These are phyloP conservation scores for Hirundichthys speculiger DNA, from an alignment of 2,113 vertebrate genomes.

Conservation along the genomic window DNA sequence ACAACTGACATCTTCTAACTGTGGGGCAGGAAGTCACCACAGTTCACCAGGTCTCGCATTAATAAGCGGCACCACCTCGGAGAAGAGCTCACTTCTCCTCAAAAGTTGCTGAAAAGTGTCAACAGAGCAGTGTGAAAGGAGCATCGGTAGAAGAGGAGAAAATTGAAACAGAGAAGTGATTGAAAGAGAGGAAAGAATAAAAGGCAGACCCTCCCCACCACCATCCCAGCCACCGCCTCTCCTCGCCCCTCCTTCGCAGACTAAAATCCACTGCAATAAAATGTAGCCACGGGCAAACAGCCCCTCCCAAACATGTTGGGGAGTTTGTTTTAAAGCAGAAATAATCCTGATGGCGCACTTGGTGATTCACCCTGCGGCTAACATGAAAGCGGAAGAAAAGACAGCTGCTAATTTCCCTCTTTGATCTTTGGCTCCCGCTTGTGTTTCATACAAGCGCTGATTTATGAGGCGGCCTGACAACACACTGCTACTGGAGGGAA, in stretches of 20 bases:
- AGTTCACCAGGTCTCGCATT: conserved; percentile 35
- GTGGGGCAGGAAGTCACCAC: conserved; percentile 21
- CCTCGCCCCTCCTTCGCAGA: conserved; percentile 6
- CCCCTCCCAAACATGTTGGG: conserved; percentile 65
- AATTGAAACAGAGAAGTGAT: not conserved
- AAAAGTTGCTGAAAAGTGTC: conserved; percentile 44
- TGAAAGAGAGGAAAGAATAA: conserved; percentile 1
- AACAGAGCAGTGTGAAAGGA: conserved; percentile 47
- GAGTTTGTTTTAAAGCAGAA: conserved; percentile 81
- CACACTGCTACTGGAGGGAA: conserved; percentile 67
- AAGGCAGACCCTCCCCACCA: not conserved
- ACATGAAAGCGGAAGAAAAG: conserved; percentile 78
- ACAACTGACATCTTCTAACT: conserved; percentile 4
- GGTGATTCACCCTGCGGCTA: conserved; percentile 75
- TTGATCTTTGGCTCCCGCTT: conserved; percentile 78
- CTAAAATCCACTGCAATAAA: conserved; percentile 60
- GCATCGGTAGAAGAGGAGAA: not conserved
- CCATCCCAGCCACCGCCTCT: not conserved
- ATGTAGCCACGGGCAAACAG: conserved; percentile 58
- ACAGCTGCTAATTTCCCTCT: conserved; percentile 80
- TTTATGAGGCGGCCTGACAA: conserved; percentile 73
- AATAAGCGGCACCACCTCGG: conserved; percentile 28
- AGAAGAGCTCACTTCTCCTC: conserved; percentile 13
- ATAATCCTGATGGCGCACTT: conserved; percentile 74
- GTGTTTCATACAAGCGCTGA: conserved; percentile 77